phyloP scores from a whole-genome alignment of 2,113 vertebrate genomes.

The Gopherus flavomarginatus region DNA sequence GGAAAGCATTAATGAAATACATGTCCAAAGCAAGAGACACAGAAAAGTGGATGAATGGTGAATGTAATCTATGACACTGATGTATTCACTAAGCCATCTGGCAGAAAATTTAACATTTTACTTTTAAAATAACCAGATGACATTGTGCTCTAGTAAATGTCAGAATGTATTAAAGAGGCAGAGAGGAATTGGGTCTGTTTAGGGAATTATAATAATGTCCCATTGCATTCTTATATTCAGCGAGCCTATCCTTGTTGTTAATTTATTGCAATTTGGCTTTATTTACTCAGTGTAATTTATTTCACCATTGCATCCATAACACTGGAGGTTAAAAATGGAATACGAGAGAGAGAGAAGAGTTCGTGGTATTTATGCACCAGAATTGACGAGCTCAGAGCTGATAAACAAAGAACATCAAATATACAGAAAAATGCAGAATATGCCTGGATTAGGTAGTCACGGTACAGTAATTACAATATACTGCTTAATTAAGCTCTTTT shows the following conservation, averaged over 20 bases:
- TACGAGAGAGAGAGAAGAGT: background rate
- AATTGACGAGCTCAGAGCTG: background rate
- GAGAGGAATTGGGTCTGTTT: slow-evolving; percentile 33
- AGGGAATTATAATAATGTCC: slow-evolving; percentile 51
- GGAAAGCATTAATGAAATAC: background rate
- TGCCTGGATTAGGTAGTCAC: background rate
- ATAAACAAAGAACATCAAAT: background rate
- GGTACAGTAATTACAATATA: background rate
- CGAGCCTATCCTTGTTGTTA: slow-evolving; percentile 1
- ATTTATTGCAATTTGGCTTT: slow-evolving; percentile 10
- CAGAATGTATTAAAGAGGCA: slow-evolving; percentile 7
- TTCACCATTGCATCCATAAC: background rate
- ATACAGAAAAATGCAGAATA: background rate
- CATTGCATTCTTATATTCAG: background rate
- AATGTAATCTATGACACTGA: background rate
- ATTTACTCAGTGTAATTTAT: slow-evolving; percentile 29
- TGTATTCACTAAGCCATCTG: background rate
- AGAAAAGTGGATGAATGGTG: background rate
- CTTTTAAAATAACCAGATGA: background rate
- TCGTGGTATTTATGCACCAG: background rate
- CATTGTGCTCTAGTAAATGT: background rate
- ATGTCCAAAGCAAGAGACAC: slow-evolving; percentile 7
- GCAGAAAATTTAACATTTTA: slow-evolving; percentile 6
- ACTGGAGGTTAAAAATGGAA: background rate
- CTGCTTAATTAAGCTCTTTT: background rate